phyloP scores from a whole-genome alignment of 2,113 vertebrate genomes.

The Tursiops truncatus region DNA sequence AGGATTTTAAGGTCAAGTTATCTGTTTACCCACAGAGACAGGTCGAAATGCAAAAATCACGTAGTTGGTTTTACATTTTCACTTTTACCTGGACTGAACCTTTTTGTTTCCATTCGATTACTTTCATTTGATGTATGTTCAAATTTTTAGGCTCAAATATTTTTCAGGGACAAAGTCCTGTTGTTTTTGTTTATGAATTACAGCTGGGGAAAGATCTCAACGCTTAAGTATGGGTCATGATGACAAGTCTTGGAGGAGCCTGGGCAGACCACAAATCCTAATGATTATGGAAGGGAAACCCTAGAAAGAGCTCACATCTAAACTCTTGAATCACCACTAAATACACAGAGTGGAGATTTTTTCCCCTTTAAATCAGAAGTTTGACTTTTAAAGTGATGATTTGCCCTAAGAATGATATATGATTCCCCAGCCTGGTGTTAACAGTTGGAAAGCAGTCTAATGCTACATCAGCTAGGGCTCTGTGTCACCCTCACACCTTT shows the following conservation, averaged over 20 bases:
- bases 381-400: conserved; percentile 32
- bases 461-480: accelerated
- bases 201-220: conserved; percentile 46
- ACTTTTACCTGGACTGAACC: background rate
- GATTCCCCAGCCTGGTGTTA: background rate
- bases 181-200: conserved; percentile 73
- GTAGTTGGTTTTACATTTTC: background rate
- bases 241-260: conserved; percentile 42
- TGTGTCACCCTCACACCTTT: conserved; percentile 54
- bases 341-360: background rate
- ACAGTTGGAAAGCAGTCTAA: conserved; percentile 19
- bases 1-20: conserved; percentile 47
- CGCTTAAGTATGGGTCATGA: background rate
- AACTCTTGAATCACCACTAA: background rate
- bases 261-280: background rate
- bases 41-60: background rate
- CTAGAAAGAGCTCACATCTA: background rate
- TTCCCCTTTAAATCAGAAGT: conserved; percentile 50
- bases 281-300: conserved; percentile 16
- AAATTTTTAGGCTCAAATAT: conserved; percentile 65
- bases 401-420: conserved; percentile 34
- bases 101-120: conserved; percentile 46
- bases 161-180: conserved; percentile 6
- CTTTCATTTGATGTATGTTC: conserved; percentile 58
- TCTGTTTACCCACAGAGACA: background rate